A percentile compares a stretch with the other conserved stretches of the same genome.
phyloP scores from a whole-genome alignment of 2,113 vertebrate species.

The Catharus fuscescens region DNA sequence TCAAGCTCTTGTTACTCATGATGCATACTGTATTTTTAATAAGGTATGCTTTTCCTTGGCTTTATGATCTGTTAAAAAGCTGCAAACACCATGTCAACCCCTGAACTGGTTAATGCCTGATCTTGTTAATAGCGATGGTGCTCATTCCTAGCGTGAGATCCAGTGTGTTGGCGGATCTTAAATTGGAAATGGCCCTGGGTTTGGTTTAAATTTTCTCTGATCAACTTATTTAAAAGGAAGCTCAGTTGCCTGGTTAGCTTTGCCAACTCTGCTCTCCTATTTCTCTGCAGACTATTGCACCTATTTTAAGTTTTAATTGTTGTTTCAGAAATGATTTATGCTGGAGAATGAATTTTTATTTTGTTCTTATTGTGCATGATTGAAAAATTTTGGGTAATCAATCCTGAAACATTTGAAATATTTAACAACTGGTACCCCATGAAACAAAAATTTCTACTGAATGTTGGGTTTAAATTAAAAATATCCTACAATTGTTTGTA shows the following conservation, averaged over 20 bases:
- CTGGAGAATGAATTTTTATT: conserved; percentile 58
- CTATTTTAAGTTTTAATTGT: conserved; percentile 36
- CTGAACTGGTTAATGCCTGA: background rate
- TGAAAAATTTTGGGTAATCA: background rate
- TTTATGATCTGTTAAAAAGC: conserved; percentile 25
- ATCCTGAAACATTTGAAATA: background rate
- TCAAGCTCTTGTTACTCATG: background rate
- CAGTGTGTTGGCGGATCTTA: conserved; percentile 19
- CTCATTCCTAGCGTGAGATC: conserved; percentile 59
- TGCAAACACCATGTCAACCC: background rate
- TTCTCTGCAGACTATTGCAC: conserved; percentile 39
- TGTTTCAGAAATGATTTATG: conserved; percentile 45
- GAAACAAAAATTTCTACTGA: background rate
- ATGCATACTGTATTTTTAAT: background rate
- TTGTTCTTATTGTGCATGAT: background rate
- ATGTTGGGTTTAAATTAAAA: background rate
- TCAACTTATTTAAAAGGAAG: conserved; percentile 36
- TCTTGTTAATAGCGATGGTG: background rate
- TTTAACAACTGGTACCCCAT: background rate
- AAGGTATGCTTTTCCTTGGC: conserved; percentile 40
- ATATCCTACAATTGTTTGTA: background rate
- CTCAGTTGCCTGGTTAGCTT: conserved; percentile 58
- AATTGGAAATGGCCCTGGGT: conserved; percentile 35
- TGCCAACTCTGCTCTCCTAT: conserved; percentile 63
- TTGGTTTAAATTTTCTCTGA: conserved; percentile 36